Base-by-base conservation (phyloP, 2,113 vertebrate genomes). In the Notothenia rossii region DNA sequence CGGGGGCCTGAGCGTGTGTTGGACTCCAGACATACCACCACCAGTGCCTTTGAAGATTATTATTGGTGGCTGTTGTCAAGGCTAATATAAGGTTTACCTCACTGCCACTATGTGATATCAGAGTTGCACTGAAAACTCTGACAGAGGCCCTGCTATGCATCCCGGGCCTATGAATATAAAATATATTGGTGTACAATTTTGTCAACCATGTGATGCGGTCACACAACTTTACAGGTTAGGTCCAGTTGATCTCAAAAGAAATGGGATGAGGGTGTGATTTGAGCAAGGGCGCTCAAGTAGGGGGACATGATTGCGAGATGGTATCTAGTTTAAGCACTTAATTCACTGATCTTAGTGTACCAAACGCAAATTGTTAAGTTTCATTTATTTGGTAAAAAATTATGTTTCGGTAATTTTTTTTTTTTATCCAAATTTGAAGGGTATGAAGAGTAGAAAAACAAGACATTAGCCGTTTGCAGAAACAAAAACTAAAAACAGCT, bases 11-110 rank as follows among this genome's bases (percentile, higher is more conserved):
- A 66, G 56, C 60, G 43, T 75, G 79, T 78, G 75, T 33, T 51
- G 25, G 79, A 81, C 78, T 85, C 76, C 78, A 88, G 77, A 86
- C 89, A 82, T 82, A 85, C 79, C 83, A 81, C 80, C 82, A 64
- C 69, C 25, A 10, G 54, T 5, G 79, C 78, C 90, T 94, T 93
- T 93, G 89, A 94, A 90, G 90, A 91, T 91, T 92, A 87, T 91
- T 91, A 92, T 91, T 90, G 90, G 84, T 93, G 82, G 81, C 88
- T 77, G 84, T 82, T 86, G 88, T 90, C 83, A 84, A 78, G 81
- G 81, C 80, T 77, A 63, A 84, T 92, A 85, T 86, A 89, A 76
- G 82, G 77, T 88, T 89, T 86, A 86, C 29, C 56, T 93, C 84
- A 93, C 79, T 66, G 74, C 74, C 84, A 81, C 78, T 83, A 82